Evolutionary conservation across 2,888 invertebrate species (phyloP).

Genomic region (Drosophila limbata): DNA sequence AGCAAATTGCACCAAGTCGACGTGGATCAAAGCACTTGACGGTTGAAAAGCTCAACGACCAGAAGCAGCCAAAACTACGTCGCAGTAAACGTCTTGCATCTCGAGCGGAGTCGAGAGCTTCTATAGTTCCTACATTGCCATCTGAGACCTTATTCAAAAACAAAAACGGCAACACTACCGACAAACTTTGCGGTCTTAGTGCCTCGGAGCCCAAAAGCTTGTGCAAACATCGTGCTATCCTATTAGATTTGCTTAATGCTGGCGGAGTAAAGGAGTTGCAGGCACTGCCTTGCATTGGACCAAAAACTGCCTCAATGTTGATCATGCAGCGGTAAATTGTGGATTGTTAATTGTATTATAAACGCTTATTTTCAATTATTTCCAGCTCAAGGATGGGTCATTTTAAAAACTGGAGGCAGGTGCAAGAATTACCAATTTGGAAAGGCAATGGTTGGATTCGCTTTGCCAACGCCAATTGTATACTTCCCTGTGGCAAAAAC

Average conservation of each 20-base stretch:
- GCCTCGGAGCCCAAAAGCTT: too few relatives aligned
- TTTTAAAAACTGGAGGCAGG: background rate
- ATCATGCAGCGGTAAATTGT: background rate
- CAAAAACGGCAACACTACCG: background rate
- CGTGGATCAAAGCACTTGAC: background rate
- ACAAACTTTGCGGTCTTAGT: background rate
- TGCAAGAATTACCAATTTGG: background rate
- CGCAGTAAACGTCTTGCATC: background rate
- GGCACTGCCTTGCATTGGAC: background rate
- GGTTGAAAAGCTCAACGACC: background rate
- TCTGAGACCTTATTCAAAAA: background rate
- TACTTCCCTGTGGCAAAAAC: background rate
- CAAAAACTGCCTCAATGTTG: background rate
- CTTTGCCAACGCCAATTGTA: background rate
- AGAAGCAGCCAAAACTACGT: background rate
- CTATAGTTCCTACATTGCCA: background rate
- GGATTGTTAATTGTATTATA: background rate
- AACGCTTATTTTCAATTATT: background rate
- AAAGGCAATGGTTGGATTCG: background rate
- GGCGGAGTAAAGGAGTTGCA: background rate
- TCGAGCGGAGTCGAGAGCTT: background rate
- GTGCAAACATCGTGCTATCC: background rate
- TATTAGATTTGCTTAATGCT: background rate
- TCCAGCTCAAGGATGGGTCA: background rate
- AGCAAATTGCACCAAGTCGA: background rate